Base-by-base conservation (phyloP, 2,797 vertebrate genomes). In the Lepus oiostolus region DNA sequence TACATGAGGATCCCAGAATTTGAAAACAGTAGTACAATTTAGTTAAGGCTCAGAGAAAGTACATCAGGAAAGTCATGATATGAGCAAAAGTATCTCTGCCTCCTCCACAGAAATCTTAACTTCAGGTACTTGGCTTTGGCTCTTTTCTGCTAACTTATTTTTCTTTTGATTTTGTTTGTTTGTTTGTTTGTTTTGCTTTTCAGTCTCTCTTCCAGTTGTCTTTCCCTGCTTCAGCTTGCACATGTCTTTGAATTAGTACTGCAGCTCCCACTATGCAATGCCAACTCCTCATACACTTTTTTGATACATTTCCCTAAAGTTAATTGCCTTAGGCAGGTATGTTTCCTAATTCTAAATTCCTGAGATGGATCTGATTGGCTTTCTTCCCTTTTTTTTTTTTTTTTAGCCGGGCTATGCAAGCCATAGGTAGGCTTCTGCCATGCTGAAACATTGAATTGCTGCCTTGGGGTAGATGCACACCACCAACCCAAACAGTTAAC, bases 311-410 rank as follows among this genome's bases (percentile, higher is more conserved):
- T 95, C 74, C 87, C 83, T 80, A 85, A 92, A 71, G 38, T 91
- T 95, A 92, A 92, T 74, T 90, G 91, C 82, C 77, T 90, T 75
- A n/a, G 70, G 91, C 79, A 72, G 47, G 28, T 88, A 52, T 94
- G 54, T 95, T 95, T 93, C 85, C 74, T 77, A 93, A 96, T 91
- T 90, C 74, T 90, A 95, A 96, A 92, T 92, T 96, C 87, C 94
- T 85, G 85, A 88, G 30, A 76, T 67, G 81, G 52, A 95, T 97
- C 94, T 95, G 94, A 96, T 94, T 75, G 92, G 68, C 68, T 90
- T 2, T 93, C 52, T 95, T 90, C 42, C 72, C 21, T 0, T 88
- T 72, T 88, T 86, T 81, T 38, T 62, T 81, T 60, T 63, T 77
- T 38, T 71, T 92, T 14, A 91, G 70, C 50, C 87, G 90, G 82